Conservation (phyloP, 2,113 vertebrate species). For the Setophaga petechia region DNA sequence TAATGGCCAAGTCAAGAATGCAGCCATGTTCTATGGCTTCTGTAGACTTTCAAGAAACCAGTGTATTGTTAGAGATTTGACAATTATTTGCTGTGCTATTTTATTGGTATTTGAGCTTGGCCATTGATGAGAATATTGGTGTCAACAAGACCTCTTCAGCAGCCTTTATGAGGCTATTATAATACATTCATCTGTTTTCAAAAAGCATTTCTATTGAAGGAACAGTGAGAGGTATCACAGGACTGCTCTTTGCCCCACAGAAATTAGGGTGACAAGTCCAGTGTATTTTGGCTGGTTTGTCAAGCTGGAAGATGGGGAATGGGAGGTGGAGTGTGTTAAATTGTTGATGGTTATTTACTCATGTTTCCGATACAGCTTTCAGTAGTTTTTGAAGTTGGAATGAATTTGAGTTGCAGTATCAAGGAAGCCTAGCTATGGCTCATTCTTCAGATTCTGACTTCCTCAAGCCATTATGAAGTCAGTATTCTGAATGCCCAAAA, state of each 20-base stretch:
- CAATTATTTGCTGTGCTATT: not conserved
- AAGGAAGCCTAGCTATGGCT: not conserved
- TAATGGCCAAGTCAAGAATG: not conserved
- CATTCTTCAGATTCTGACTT: not conserved
- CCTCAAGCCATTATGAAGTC: not conserved
- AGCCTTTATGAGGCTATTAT: not conserved
- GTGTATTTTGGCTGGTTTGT: not conserved
- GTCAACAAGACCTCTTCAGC: not conserved
- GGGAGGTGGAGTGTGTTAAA: not conserved
- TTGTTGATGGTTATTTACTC: not conserved
- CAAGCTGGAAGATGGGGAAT: not conserved
- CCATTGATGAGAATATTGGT: not conserved
- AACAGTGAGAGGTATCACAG: not conserved
- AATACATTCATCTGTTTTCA: not conserved
- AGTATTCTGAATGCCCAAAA: not conserved
- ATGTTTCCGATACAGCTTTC: not conserved
- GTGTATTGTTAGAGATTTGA: not conserved
- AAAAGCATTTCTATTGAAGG: not conserved
- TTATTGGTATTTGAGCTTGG: not conserved
- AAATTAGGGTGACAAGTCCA: not conserved
- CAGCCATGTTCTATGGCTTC: not conserved
- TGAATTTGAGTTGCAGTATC: not conserved
- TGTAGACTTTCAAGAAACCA: not conserved
- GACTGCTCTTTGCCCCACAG: not conserved
- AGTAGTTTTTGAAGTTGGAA: not conserved